Conservation (phyloP, 2,113 vertebrate species). For the Orthonyx spaldingii region DNA sequence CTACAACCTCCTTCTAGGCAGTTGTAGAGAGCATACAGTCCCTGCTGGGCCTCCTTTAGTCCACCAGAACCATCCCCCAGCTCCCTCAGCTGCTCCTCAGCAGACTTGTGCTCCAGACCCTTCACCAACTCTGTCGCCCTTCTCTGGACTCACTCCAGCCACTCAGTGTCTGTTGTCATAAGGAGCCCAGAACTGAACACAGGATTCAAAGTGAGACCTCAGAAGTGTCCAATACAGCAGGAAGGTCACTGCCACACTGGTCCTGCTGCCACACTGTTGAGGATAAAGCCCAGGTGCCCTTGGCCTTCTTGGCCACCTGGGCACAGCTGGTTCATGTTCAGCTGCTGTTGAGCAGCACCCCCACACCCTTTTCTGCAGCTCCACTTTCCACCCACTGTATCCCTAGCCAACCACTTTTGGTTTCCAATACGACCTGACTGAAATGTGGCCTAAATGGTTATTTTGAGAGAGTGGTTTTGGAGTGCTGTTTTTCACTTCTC, state of each 20-base stretch:
- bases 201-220: not conserved
- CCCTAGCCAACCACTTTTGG: not conserved
- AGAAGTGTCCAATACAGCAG: no score
- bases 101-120: not conserved
- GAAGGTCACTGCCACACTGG: no score
- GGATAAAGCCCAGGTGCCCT: accelerated
- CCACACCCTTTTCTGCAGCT: not conserved
- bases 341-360: not conserved
- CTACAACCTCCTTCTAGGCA: not conserved
- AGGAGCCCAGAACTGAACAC: not conserved
- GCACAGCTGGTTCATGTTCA: not conserved
- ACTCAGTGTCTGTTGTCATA: not conserved
- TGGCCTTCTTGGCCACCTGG: not conserved
- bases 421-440: not conserved
- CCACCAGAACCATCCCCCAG: not conserved
- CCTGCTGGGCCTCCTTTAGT: no score
- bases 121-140: accelerated
- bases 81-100: not conserved
- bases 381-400: not conserved
- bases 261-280: not conserved
- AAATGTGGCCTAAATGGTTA: not conserved
- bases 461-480: not conserved
- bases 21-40: not conserved
- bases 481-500: not conserved
- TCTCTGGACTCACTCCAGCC: not conserved